phyloP scores from a whole-genome alignment of 2,113 vertebrate genomes.

The Psittacula cyanocephala region DNA sequence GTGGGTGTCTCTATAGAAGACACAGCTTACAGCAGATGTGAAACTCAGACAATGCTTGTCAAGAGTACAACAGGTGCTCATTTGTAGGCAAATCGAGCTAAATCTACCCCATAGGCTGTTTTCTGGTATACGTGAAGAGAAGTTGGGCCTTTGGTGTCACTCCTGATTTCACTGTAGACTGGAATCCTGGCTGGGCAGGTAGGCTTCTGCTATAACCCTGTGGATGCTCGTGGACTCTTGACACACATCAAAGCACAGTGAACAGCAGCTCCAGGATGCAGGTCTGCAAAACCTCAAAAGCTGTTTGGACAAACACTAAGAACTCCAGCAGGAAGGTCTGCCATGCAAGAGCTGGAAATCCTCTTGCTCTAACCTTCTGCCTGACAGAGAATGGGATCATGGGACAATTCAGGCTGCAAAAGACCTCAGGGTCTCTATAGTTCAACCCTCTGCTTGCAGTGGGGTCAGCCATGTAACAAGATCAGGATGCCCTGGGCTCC shows the following conservation, averaged over 20 bases:
- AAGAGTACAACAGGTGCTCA: not conserved
- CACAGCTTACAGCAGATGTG: not conserved
- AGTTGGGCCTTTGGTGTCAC: not conserved
- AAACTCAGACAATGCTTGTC: not conserved
- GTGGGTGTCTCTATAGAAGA: not conserved
- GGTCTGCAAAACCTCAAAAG: not conserved
- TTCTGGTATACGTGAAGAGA: not conserved
- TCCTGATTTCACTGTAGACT: not conserved
- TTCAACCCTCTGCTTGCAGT: not conserved
- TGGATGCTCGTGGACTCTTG: not conserved
- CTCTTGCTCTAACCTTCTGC: not conserved
- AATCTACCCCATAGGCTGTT: not conserved
- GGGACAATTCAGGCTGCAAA: not conserved
- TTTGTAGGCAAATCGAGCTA: not conserved
- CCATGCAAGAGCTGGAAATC: not conserved
- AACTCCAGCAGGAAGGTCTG: not conserved
- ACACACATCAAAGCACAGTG: rapidly evolving
- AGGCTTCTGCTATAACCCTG: not conserved
- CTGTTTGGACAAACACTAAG: not conserved
- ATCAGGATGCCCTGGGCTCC: not conserved
- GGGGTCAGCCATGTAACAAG: not conserved
- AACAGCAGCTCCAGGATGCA: not conserved
- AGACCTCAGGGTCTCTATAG: not conserved
- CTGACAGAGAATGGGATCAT: not conserved
- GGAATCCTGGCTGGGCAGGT: not conserved